phyloP scores from a whole-genome alignment of 2,113 vertebrate species.

The Tachysurus vachellii region DNA sequence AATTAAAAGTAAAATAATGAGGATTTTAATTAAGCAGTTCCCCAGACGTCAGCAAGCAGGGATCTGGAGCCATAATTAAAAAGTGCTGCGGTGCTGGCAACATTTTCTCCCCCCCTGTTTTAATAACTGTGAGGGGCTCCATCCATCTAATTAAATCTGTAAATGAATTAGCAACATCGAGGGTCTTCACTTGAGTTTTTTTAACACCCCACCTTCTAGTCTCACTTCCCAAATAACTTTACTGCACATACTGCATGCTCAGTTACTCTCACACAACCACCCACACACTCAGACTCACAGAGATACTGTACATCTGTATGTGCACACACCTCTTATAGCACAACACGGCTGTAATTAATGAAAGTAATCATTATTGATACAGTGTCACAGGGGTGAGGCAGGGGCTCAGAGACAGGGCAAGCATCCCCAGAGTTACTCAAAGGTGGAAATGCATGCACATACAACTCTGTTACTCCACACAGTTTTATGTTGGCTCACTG shows the following conservation, averaged over 20 bases:
- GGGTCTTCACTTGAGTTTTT: conserved; percentile 59
- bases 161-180: conserved; percentile 69
- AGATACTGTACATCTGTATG: background rate
- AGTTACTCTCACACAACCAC: conserved; percentile 16
- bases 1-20: conserved; percentile 74
- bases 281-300: background rate
- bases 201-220: conserved; percentile 55
- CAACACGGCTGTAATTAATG: conserved; percentile 45
- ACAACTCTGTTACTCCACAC: background rate
- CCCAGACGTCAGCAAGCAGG: conserved; percentile 69
- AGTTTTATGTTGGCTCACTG: background rate
- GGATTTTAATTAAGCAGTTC: conserved; percentile 73
- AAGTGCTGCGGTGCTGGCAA: conserved; percentile 67
- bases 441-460: background rate
- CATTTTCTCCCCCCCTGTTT: conserved; percentile 63
- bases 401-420: conserved; percentile 31
- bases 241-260: conserved; percentile 46
- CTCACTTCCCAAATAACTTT: conserved; percentile 57
- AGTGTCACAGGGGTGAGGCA: conserved; percentile 38
- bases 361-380: conserved; percentile 57
- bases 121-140: conserved; percentile 66
- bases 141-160: conserved; percentile 72
- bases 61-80: conserved; percentile 71
- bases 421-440: conserved; percentile 40
- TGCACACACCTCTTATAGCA: conserved; percentile 20